phyloP scores from a whole-genome alignment of 2,888 invertebrate genomes.

The Vesta saturnalis region DNA sequence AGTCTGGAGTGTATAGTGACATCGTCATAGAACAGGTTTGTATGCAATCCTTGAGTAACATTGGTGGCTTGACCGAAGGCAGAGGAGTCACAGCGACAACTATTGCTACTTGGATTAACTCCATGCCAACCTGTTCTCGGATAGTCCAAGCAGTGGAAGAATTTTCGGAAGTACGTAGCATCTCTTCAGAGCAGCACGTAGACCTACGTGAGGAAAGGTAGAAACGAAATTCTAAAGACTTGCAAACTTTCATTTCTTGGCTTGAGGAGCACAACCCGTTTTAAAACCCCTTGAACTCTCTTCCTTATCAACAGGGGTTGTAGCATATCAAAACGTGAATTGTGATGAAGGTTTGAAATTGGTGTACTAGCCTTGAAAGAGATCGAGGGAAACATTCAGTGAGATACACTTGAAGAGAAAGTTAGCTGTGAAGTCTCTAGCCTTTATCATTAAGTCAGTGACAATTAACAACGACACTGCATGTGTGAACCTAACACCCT shows the following conservation, averaged over 20 bases:
- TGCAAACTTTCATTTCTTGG: too few species aligned
- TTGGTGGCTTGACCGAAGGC: constrained; percentile 21
- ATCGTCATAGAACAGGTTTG: constrained; percentile 13
- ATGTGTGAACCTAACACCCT: constrained; percentile 9
- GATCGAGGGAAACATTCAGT: constrained; percentile 8
- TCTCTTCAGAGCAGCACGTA: constrained; percentile 38
- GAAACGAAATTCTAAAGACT: constrained; percentile 14
- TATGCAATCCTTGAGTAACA: constrained; percentile 8
- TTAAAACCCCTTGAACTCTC: constrained; percentile 2
- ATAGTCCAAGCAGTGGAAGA: constrained; percentile 43
- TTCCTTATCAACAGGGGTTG: too few species aligned
- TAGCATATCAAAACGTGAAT: constrained; percentile 16
- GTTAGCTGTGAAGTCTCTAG: too few species aligned
- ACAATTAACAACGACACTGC: constrained; percentile 9
- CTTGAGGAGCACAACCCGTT: constrained; percentile 17
- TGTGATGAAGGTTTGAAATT: constrained; percentile 18
- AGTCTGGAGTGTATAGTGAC: constrained; percentile 9
- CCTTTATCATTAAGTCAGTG: too few species aligned
- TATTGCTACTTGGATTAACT: too few species aligned
- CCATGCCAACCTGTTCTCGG: constrained; percentile 7
- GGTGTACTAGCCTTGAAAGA: constrained; percentile 11
- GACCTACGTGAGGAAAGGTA: constrained; percentile 37
- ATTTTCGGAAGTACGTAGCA: constrained; percentile 20
- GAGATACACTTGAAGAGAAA: too few species aligned
- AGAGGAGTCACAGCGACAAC: constrained; percentile 18